Conservation (phyloP, 2,888 invertebrate genomes). For the Drosophila picticornis region DNA sequence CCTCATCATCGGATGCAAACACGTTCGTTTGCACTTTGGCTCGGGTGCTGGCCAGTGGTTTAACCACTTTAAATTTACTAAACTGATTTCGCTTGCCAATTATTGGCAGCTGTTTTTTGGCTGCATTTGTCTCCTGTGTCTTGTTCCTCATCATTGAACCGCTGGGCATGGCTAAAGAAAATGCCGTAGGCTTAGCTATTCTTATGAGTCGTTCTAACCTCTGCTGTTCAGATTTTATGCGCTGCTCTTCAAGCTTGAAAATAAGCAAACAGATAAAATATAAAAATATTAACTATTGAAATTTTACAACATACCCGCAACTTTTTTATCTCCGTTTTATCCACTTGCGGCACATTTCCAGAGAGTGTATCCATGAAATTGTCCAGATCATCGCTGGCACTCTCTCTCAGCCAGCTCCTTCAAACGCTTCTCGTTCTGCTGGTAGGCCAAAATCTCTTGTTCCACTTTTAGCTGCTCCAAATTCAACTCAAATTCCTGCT, state of each 20-base stretch:
- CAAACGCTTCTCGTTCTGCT: slow-evolving; percentile 84
- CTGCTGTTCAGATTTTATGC: slow-evolving; percentile 89
- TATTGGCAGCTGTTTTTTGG: slow-evolving; percentile 83
- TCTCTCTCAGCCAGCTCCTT: slow-evolving; percentile 64
- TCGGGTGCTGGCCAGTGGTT: slow-evolving; percentile 44
- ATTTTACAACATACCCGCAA: slow-evolving; percentile 84
- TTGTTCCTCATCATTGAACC: slow-evolving; percentile 30
- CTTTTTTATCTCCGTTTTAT: slow-evolving; percentile 89
- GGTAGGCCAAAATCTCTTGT: slow-evolving; percentile 85
- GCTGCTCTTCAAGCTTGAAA: slow-evolving; percentile 88
- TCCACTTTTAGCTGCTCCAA: slow-evolving; percentile 89
- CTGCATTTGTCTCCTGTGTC: slow-evolving; percentile 11
- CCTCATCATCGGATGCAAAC: slow-evolving; percentile 77
- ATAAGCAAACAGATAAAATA: background rate
- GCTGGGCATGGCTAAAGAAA: slow-evolving; percentile 86
- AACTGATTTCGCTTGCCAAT: slow-evolving; percentile 86
- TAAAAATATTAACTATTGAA: background rate
- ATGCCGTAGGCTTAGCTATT: slow-evolving; percentile 89
- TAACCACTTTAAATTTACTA: slow-evolving; percentile 81
- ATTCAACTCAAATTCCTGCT: slow-evolving; percentile 83
- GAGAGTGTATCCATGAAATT: slow-evolving; percentile 91
- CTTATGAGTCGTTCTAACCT: slow-evolving; percentile 90
- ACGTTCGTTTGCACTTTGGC: slow-evolving; percentile 48
- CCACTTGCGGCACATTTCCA: slow-evolving; percentile 86
- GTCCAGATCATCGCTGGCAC: slow-evolving; percentile 91